phyloP scores from a whole-genome alignment of 2,797 vertebrate genomes.

The Galago senegalensis region DNA sequence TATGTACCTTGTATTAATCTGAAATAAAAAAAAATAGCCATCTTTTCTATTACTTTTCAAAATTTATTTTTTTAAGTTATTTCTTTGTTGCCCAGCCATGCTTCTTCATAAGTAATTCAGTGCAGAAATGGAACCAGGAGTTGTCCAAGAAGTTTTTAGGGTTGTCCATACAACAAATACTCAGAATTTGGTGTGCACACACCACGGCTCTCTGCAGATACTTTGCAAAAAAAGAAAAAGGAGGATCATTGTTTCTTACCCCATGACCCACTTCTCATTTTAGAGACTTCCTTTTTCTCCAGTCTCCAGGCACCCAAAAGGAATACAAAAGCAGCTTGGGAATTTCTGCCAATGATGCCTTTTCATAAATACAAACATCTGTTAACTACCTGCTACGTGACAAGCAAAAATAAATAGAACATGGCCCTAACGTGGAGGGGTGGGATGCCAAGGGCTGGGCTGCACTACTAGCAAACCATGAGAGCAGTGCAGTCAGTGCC shows the following conservation, averaged over 20 bases:
- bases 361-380: conserved; percentile 33
- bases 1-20: too few relatives aligned
- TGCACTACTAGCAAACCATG: not conserved
- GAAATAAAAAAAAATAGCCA: not conserved
- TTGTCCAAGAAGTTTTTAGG: conserved; percentile 20
- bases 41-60: not conserved
- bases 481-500: not conserved
- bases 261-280: conserved; percentile 57
- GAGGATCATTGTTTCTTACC: conserved; percentile 9
- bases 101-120: conserved; percentile 14
- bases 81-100: conserved; percentile 33
- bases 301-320: not conserved
- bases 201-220: not conserved
- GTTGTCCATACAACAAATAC: not conserved
- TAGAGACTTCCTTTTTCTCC: conserved; percentile 23
- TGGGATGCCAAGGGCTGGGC: not conserved
- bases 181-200: not conserved
- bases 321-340: conserved; percentile 38
- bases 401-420: not conserved
- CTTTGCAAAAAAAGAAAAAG: not conserved
- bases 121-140: not conserved
- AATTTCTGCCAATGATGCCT: conserved; percentile 39
- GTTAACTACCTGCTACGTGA: not conserved
- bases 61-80: conserved; percentile 13
- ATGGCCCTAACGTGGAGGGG: not conserved